Evolutionary conservation across 2,113 vertebrate species (phyloP).

Genomic region (Callocephalon fimbriatum): DNA sequence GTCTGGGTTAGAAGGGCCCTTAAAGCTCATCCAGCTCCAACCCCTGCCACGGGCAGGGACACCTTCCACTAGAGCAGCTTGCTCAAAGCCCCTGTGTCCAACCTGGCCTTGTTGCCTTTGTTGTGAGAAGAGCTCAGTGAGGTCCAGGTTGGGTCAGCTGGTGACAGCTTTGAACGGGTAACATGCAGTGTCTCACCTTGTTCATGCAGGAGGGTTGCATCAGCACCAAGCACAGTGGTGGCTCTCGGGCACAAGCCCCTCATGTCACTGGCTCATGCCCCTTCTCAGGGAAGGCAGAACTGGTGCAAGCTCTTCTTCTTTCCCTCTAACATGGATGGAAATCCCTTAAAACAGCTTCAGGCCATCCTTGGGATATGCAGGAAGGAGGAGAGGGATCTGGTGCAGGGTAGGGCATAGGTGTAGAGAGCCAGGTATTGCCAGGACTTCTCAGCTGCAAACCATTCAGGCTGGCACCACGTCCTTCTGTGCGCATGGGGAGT

Average conservation of each 20-base stretch:
- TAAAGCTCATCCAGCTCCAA: neutral
- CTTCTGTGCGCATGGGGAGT: accelerated
- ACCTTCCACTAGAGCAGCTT: neutral
- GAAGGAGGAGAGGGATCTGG: neutral
- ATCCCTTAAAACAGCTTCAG: neutral
- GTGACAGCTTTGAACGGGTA: accelerated
- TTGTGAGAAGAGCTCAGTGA: neutral
- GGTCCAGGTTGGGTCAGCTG: neutral
- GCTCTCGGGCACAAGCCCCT: neutral
- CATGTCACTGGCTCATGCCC: neutral
- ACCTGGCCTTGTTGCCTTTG: accelerated
- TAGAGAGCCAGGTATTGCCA: neutral
- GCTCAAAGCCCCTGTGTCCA: neutral
- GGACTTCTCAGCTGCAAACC: neutral
- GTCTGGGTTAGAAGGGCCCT: neutral
- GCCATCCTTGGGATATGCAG: neutral
- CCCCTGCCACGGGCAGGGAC: neutral
- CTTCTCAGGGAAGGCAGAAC: neutral
- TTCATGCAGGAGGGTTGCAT: neutral
- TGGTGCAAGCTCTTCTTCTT: neutral
- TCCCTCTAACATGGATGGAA: neutral
- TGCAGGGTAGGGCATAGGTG: accelerated
- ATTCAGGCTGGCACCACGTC: accelerated
- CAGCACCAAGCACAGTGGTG: accelerated
- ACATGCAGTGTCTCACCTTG: accelerated